phyloP scores from a whole-genome alignment of 2,113 vertebrate species.

The Tragelaphus imberbis region DNA sequence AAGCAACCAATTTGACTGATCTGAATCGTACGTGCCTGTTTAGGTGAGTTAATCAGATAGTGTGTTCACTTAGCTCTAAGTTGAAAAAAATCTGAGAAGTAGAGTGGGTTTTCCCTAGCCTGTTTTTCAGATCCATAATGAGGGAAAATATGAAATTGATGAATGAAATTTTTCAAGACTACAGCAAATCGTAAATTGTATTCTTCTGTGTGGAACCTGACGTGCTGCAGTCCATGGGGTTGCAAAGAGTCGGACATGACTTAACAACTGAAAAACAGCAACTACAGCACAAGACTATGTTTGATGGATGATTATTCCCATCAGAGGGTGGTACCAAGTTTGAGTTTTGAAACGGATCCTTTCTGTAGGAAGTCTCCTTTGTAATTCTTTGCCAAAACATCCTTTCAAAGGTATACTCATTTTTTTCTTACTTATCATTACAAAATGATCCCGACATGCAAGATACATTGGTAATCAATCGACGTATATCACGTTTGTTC shows the following conservation, averaged over 20 bases:
- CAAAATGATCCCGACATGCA: neutral
- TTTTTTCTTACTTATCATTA: neutral
- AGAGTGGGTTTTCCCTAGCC: neutral
- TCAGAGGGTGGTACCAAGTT: neutral
- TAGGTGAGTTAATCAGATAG: neutral
- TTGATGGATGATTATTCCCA: neutral
- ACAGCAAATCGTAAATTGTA: neutral
- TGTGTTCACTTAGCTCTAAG: neutral
- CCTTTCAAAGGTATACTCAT: neutral
- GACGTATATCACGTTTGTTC: neutral
- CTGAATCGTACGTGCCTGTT: neutral
- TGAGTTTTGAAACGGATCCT: neutral
- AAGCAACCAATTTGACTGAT: neutral
- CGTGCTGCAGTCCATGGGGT: neutral
- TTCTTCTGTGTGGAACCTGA: neutral
- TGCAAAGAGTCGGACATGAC: accelerated
- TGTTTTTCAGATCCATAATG: neutral
- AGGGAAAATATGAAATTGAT: neutral
- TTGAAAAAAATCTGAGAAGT: neutral
- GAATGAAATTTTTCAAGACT: neutral
- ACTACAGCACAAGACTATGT: neutral
- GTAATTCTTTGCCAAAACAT: neutral
- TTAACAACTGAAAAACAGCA: neutral
- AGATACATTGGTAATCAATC: neutral
- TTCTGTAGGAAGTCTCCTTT: neutral